Conservation (phyloP, 2,888 invertebrate species). For the Saturnia japonica region DNA sequence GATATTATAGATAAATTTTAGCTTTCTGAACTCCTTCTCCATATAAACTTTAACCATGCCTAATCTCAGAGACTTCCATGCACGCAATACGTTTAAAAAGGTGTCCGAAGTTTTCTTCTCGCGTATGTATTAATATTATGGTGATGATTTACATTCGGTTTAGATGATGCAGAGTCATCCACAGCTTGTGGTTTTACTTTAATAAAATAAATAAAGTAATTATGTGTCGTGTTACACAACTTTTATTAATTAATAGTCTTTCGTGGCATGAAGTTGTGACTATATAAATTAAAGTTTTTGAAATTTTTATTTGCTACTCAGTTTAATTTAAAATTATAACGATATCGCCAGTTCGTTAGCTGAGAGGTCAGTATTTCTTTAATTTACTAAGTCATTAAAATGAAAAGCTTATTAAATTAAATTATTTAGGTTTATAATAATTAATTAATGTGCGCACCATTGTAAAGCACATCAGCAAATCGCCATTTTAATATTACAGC, state of each 20-base stretch:
- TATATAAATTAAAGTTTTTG: neutral
- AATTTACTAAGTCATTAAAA: neutral
- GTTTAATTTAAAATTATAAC: neutral
- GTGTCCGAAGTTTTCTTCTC: too few relatives aligned
- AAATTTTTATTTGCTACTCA: neutral
- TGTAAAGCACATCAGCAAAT: too few relatives aligned
- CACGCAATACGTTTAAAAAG: too few relatives aligned
- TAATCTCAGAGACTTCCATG: too few relatives aligned
- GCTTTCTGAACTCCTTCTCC: too few relatives aligned
- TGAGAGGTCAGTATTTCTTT: neutral
- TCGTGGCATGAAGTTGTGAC: neutral
- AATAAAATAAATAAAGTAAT: neutral
- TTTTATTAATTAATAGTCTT: neutral
- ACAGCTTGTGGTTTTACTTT: neutral
- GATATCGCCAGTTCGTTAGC: neutral
- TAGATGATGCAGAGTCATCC: neutral
- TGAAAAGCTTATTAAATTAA: neutral
- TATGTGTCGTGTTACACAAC: neutral
- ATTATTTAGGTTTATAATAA: neutral
- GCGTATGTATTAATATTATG: too few relatives aligned
- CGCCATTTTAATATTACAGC: too few relatives aligned
- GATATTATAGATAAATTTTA: too few relatives aligned
- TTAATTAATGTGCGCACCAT: neutral
- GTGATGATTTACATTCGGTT: too few relatives aligned
- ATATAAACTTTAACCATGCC: too few relatives aligned